These are phyloP conservation scores for Melanotaenia duboulayi DNA, from an alignment of 2,113 vertebrate species.

Conservation along the genomic window DNA sequence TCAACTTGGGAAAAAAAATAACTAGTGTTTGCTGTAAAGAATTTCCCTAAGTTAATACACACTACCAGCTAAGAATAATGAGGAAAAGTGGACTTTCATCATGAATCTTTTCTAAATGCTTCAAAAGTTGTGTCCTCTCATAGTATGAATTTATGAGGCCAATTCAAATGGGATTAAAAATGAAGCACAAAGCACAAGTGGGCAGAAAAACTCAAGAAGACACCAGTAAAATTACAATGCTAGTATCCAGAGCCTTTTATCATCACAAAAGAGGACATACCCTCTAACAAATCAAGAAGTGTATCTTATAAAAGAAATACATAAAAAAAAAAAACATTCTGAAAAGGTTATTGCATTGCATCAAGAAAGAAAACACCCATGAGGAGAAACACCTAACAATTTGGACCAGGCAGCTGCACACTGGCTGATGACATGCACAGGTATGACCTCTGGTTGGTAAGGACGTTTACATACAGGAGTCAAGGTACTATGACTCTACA, in stretches of 20 bases:
- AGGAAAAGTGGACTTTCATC: not conserved
- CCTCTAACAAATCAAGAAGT: not conserved
- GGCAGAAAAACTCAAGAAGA: not conserved
- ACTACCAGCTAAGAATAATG: not conserved
- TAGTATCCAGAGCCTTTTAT: not conserved
- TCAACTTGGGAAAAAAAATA: not conserved
- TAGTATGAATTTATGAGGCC: not conserved
- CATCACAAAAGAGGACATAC: not conserved
- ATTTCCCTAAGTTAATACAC: not conserved
- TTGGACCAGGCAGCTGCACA: slow-evolving; percentile 3
- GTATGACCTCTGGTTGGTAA: slow-evolving; percentile 2
- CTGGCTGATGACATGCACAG: not conserved
- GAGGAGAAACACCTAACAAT: not conserved
- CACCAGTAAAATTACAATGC: not conserved
- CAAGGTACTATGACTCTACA: not conserved
- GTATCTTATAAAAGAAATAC: not conserved
- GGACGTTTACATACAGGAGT: not conserved
- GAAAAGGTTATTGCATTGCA: not conserved
- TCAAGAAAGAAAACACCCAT: slow-evolving; percentile 2
- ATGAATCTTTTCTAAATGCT: not conserved
- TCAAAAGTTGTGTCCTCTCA: not conserved
- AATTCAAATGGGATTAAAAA: slow-evolving; percentile 11
- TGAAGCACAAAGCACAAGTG: not conserved
- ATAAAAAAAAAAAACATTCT: not conserved
- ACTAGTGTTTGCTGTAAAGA: not conserved